These are phyloP conservation scores for Arion vulgaris DNA, from an alignment of 1,140 invertebrate species.

Conservation along the genomic window DNA sequence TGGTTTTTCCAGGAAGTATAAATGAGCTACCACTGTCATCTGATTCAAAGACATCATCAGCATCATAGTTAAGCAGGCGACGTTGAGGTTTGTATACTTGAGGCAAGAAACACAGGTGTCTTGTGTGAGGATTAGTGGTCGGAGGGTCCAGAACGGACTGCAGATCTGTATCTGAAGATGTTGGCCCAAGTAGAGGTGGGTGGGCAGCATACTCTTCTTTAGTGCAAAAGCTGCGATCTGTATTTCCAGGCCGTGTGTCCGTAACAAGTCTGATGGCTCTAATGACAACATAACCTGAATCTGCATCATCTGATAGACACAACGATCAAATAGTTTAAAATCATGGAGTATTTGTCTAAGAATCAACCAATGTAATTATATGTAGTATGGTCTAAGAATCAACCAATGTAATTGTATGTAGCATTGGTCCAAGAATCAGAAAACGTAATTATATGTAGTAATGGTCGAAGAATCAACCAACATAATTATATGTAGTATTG, in stretches of 20 bases:
- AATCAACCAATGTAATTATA: too few relatives aligned
- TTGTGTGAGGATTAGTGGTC: background rate
- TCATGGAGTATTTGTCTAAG: too few relatives aligned
- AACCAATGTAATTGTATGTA: too few relatives aligned
- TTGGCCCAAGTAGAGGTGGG: background rate
- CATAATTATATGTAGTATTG: too few relatives aligned
- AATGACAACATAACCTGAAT: conserved; percentile 57
- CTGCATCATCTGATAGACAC: conserved; percentile 45
- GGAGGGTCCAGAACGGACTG: background rate
- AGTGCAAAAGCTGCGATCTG: conserved; percentile 24
- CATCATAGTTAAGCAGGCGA: conserved; percentile 57
- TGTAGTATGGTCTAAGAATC: too few relatives aligned
- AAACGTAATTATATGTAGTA: too few relatives aligned
- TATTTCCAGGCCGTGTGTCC: conserved; percentile 3
- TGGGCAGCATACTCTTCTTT: conserved; percentile 21
- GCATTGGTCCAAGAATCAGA: too few relatives aligned
- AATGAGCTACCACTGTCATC: conserved; percentile 38
- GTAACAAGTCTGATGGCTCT: conserved; percentile 40
- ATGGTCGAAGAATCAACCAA: too few relatives aligned
- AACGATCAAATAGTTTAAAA: background rate
- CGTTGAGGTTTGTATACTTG: conserved; percentile 55
- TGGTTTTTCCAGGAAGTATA: background rate
- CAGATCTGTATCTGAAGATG: background rate
- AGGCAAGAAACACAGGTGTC: conserved; percentile 24
- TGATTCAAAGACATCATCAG: conserved; percentile 64